A percentile compares a stretch with the other conserved stretches of the same genome.
These are phyloP conservation scores for Otus sunia DNA, from an alignment of 2,113 vertebrate genomes.

Conservation along the genomic window DNA sequence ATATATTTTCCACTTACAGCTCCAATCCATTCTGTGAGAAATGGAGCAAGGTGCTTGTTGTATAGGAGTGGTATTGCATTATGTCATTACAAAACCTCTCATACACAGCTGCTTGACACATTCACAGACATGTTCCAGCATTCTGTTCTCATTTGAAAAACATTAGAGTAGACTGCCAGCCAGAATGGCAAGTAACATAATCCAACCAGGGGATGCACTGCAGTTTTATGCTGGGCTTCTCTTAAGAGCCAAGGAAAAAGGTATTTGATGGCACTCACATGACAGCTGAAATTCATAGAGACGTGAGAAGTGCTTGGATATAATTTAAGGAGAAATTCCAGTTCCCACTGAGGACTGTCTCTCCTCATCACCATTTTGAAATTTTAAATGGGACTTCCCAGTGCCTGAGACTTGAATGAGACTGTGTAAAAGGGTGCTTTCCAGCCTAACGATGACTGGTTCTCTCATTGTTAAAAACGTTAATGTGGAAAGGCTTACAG, in stretches of 20 bases:
- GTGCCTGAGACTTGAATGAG: neutral
- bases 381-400: neutral
- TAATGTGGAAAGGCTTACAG: neutral
- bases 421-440: neutral
- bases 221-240: neutral
- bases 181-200: neutral
- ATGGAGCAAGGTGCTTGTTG: neutral
- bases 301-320: neutral
- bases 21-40: neutral
- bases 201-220: neutral
- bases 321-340: neutral
- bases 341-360: neutral
- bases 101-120: conserved; percentile 15
- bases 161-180: neutral
- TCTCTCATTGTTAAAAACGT: neutral
- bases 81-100: neutral
- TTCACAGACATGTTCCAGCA: neutral
- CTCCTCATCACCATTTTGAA: neutral
- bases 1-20: neutral
- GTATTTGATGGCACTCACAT: neutral
- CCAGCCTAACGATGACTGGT: neutral
- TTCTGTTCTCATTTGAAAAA: conserved; percentile 27
- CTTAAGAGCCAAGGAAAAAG: neutral
- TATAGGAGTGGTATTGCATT: neutral
- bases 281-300: neutral